phyloP scores from a whole-genome alignment of 2,113 vertebrate species.

The Martes martes region DNA sequence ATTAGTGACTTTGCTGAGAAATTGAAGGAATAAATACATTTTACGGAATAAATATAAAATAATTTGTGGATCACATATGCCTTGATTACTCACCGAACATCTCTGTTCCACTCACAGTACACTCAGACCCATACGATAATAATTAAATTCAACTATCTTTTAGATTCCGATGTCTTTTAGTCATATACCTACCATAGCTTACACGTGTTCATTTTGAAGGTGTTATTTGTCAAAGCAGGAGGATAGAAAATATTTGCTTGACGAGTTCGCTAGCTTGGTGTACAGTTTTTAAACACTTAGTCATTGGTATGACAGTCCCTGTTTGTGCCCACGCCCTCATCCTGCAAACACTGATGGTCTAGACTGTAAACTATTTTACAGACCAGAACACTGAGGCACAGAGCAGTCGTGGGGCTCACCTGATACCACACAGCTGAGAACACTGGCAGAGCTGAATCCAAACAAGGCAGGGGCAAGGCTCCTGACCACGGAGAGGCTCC shows the following conservation, averaged over 20 bases:
- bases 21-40: background rate
- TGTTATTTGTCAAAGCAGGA: background rate
- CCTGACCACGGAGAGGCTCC: too few species aligned
- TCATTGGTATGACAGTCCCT: background rate
- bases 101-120: background rate
- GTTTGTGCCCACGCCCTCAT: accelerated
- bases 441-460: background rate
- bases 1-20: constrained; percentile 14
- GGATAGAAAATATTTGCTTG: background rate
- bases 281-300: background rate
- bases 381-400: background rate
- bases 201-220: background rate
- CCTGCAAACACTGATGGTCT: too few species aligned
- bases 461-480: background rate
- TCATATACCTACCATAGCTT: background rate
- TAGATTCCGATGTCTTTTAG: background rate
- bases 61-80: background rate
- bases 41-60: constrained; percentile 6
- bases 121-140: background rate
- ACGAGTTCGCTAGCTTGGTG: background rate
- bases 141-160: background rate
- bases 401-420: background rate
- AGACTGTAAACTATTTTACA: background rate
- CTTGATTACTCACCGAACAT: background rate
- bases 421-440: background rate